A percentile compares a stretch with the other conserved stretches of the same genome.
phyloP scores from a whole-genome alignment of 2,888 invertebrate genomes.

The Rotaria macrura region DNA sequence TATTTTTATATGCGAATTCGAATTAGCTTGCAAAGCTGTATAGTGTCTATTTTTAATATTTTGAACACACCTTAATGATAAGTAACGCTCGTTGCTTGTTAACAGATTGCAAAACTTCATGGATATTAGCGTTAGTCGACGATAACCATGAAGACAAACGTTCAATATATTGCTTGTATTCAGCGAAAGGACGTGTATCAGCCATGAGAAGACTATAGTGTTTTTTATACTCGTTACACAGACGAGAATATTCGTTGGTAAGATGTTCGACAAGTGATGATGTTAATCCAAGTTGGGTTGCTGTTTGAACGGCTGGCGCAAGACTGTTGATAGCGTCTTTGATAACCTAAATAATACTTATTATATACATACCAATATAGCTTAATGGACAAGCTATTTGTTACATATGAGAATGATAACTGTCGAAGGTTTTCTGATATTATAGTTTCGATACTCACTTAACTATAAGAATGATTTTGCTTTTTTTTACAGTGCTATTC shows the following conservation, averaged over 20 bases:
- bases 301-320: neutral
- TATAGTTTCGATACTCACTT: neutral
- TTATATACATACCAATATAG: neutral
- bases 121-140: neutral
- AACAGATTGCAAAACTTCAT: constrained; percentile 4
- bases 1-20: no score
- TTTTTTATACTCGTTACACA: neutral
- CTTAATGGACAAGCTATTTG: neutral
- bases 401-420: neutral
- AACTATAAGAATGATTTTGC: neutral
- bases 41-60: neutral
- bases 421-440: neutral
- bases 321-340: constrained; percentile 6
- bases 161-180: constrained; percentile 4
- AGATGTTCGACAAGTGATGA: neutral
- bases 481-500: neutral
- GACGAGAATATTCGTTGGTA: neutral
- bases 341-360: neutral
- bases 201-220: neutral
- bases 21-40: no score
- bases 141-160: constrained; percentile 6
- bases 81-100: constrained; percentile 7
- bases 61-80: neutral
- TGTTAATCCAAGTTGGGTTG: neutral
- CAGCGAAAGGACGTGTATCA: neutral